Evolutionary conservation across 2,797 vertebrate species (phyloP).

Genomic region (Poeciliopsis infans): DNA sequence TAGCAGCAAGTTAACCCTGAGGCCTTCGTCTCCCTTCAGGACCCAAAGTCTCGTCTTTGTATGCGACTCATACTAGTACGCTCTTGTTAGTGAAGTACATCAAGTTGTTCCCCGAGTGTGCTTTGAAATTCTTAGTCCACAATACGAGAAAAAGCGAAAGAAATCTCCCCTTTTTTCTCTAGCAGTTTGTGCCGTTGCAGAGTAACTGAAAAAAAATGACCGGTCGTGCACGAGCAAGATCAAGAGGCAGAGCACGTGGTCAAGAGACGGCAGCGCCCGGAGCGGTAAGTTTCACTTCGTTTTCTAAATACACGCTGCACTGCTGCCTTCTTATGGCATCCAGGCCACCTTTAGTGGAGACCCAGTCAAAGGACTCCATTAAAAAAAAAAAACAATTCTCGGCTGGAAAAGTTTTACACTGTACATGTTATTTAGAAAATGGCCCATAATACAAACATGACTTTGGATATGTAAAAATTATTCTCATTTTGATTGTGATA

Average conservation of each 20-base stretch:
- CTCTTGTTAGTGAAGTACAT: background rate
- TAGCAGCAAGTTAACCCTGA: background rate
- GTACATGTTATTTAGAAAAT: too few species aligned
- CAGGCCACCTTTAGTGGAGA: background rate
- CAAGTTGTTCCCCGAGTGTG: too few species aligned
- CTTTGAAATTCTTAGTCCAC: background rate
- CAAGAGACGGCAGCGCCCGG: slow-evolving; percentile 76
- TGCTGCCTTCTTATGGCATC: background rate
- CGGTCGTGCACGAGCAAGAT: slow-evolving; percentile 87
- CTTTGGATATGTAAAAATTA: background rate
- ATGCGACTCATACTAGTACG: background rate
- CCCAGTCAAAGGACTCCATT: background rate
- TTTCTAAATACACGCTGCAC: background rate
- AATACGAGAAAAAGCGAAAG: background rate
- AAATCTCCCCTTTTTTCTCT: background rate
- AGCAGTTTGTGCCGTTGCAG: background rate
- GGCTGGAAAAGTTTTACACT: background rate
- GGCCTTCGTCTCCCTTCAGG: background rate
- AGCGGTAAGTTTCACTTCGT: slow-evolving; percentile 8
- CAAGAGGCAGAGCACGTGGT: slow-evolving; percentile 84
- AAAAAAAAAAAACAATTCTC: background rate
- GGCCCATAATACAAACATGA: background rate
- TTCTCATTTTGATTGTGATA: background rate
- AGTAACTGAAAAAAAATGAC: slow-evolving; percentile 73
- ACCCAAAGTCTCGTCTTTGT: background rate